A percentile compares a stretch with the other conserved stretches of the same genome.
phyloP scores from a whole-genome alignment of 2,113 vertebrate genomes.

The Progne subis region DNA sequence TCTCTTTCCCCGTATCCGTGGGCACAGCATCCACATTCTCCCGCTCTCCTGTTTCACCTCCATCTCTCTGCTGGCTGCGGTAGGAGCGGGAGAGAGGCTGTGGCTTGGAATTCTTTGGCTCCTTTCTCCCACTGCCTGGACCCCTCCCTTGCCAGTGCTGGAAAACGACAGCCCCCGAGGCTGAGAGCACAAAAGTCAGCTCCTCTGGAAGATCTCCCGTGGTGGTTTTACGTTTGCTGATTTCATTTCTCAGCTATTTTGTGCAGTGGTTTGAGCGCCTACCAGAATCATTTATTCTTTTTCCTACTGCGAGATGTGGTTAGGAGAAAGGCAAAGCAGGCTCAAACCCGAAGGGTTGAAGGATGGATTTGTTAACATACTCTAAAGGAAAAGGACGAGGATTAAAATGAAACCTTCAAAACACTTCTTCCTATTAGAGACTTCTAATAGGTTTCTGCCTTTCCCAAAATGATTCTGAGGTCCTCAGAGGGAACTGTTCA shows the following conservation, averaged over 20 bases:
- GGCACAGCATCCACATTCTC: background rate
- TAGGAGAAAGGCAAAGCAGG: background rate
- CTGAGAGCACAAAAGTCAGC: background rate
- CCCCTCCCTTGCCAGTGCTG: background rate
- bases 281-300: background rate
- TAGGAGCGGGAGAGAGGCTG: background rate
- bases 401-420: background rate
- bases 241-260: background rate
- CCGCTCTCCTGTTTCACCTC: background rate
- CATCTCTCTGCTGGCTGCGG: conserved; percentile 19
- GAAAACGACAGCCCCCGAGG: background rate
- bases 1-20: background rate
- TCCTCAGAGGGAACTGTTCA: background rate
- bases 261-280: background rate
- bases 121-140: background rate
- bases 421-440: background rate
- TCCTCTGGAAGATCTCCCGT: background rate
- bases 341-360: background rate
- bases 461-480: background rate
- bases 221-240: background rate
- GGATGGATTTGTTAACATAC: background rate
- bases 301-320: background rate
- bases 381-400: background rate
- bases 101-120: conserved; percentile 22
- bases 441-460: background rate